Evolutionary conservation across 2,113 vertebrate species (phyloP).

Genomic region (Eubucco bourcierii): DNA sequence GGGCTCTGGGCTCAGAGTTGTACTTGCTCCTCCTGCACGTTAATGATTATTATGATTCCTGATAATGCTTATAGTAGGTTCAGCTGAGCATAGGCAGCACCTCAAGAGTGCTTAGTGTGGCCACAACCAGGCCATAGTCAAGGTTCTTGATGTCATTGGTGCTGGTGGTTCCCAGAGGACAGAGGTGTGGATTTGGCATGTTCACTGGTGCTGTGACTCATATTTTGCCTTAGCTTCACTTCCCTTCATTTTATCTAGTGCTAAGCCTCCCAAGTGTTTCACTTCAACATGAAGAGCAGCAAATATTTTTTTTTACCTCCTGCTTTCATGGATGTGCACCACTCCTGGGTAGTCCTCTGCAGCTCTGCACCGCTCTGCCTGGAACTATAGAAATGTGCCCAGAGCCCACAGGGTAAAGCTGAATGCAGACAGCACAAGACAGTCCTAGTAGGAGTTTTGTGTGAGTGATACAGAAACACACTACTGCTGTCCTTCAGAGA

Average conservation of each 20-base stretch:
- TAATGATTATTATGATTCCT: background rate
- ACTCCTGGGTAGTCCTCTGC: background rate
- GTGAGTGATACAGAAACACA: background rate
- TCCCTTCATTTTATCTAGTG: background rate
- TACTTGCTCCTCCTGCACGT: background rate
- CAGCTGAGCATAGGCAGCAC: rapidly evolving
- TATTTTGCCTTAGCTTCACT: background rate
- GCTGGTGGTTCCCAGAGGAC: background rate
- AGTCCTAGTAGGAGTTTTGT: background rate
- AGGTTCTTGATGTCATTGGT: background rate
- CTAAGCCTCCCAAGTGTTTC: background rate
- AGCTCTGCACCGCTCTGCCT: background rate
- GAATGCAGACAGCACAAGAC: background rate
- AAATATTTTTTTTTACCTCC: background rate
- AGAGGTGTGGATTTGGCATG: background rate
- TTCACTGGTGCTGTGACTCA: background rate
- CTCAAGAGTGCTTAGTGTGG: rapidly evolving
- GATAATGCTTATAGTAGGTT: background rate
- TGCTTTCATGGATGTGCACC: background rate
- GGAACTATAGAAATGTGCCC: background rate
- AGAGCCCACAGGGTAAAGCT: background rate
- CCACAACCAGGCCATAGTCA: rapidly evolving
- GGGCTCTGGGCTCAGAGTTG: background rate
- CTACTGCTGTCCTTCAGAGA: background rate
- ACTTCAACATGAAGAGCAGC: background rate